Conservation (phyloP, 2,113 vertebrate species). For the Alligator mississippiensis region DNA sequence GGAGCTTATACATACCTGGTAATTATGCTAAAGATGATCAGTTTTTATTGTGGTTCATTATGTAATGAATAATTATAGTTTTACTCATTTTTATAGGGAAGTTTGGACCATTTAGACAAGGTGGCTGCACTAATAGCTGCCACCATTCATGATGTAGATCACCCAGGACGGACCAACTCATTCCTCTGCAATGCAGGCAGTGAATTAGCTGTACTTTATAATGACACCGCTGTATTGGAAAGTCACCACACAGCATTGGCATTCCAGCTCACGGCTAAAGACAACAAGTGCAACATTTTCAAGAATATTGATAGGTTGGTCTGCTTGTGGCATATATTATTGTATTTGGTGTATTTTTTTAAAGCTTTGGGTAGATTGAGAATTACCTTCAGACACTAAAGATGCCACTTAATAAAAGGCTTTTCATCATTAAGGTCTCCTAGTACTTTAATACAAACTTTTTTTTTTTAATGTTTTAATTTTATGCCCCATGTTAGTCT, state of each 20-base stretch:
- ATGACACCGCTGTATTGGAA: slow-evolving; percentile 94
- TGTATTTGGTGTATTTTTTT: not conserved
- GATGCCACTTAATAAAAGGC: not conserved
- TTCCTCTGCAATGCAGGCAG: slow-evolving; percentile 96
- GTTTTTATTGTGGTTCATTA: slow-evolving; percentile 2
- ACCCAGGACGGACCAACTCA: slow-evolving; percentile 94
- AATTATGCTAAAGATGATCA: not conserved
- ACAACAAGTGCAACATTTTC: slow-evolving; percentile 95
- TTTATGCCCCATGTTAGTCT: not conserved
- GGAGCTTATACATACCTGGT: not conserved
- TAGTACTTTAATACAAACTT: not conserved
- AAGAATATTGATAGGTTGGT: slow-evolving; percentile 93
- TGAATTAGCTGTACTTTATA: slow-evolving; percentile 94
- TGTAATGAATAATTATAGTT: not conserved
- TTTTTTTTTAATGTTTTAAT: not conserved
- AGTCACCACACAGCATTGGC: slow-evolving; percentile 95
- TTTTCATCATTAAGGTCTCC: not conserved
- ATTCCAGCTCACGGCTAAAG: slow-evolving; percentile 93
- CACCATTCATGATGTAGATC: slow-evolving; percentile 94
- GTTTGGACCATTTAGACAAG: slow-evolving; percentile 93
- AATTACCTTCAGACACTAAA: not conserved
- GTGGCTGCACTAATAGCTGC: slow-evolving; percentile 94
- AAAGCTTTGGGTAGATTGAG: not conserved
- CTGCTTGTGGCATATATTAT: not conserved
- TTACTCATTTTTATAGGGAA: slow-evolving; percentile 77